These are phyloP conservation scores for Platypus cylindrus DNA, from an alignment of 2,888 invertebrate species.

Conservation along the genomic window DNA sequence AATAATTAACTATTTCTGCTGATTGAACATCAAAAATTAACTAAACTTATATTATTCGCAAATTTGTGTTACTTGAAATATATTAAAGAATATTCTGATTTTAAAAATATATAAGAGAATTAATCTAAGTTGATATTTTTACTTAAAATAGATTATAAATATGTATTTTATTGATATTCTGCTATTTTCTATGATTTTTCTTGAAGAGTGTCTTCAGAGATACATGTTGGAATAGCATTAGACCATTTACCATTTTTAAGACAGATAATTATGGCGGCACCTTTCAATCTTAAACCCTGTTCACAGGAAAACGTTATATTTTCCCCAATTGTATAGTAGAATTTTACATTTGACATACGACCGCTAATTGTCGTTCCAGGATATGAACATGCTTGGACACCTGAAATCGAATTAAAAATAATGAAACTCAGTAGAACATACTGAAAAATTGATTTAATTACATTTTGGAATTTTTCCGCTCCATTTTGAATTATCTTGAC, in stretches of 20 bases:
- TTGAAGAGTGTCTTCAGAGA: too few species aligned
- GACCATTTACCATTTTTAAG: conserved; percentile 78
- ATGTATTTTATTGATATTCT: too few species aligned
- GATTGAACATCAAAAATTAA: too few species aligned
- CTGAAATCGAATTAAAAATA: conserved; percentile 16
- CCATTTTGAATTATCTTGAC: conserved; percentile 80
- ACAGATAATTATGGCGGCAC: conserved; percentile 68
- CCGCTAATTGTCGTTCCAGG: conserved; percentile 79
- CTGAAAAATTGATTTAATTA: conserved; percentile 30
- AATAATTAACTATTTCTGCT: too few species aligned
- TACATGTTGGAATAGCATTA: conserved; percentile 68
- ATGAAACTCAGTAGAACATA: background rate
- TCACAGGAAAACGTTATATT: conserved; percentile 76
- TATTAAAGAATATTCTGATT: too few species aligned
- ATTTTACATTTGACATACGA: conserved; percentile 75
- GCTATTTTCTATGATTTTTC: too few species aligned
- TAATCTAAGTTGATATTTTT: too few species aligned
- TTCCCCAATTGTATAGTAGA: conserved; percentile 78
- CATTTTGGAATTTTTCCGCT: conserved; percentile 75
- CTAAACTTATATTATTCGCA: too few species aligned
- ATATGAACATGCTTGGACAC: conserved; percentile 66
- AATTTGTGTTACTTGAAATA: too few species aligned
- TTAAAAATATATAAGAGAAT: too few species aligned
- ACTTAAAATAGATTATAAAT: too few species aligned
- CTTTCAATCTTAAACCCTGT: conserved; percentile 58